These are phyloP conservation scores for Malthinus flaveolus DNA, from an alignment of 2,888 invertebrate genomes.

Conservation along the genomic window DNA sequence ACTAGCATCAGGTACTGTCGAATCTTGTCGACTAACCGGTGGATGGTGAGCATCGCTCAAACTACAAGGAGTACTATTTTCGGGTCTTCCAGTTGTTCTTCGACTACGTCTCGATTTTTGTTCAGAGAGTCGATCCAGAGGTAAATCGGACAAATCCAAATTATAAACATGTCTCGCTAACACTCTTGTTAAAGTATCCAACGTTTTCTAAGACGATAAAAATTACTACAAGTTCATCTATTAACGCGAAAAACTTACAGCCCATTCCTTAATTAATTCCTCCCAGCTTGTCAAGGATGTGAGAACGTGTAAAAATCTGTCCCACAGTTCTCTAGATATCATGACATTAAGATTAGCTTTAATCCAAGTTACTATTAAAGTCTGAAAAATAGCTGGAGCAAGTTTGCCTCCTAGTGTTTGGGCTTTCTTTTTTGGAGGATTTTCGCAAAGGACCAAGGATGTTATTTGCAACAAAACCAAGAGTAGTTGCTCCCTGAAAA, in stretches of 20 bases:
- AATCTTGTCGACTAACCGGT: conserved; percentile 46
- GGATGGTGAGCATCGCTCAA: conserved; percentile 34
- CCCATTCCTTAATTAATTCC: conserved; percentile 94
- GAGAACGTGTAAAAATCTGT: conserved; percentile 85
- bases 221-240: too few species aligned
- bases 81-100: conserved; percentile 37
- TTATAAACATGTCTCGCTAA: conserved; percentile 94
- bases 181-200: conserved; percentile 94
- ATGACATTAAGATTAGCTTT: conserved; percentile 94
- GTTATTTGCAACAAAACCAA: conserved; percentile 89
- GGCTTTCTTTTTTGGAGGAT: conserved; percentile 74
- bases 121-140: conserved; percentile 76
- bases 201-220: conserved; percentile 74
- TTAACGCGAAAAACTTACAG: conserved; percentile 62
- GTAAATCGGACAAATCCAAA: conserved; percentile 86
- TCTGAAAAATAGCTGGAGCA: conserved; percentile 87
- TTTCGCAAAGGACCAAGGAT: conserved; percentile 81
- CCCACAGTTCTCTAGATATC: conserved; percentile 89
- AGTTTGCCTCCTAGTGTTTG: conserved; percentile 78
- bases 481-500: conserved; percentile 79
- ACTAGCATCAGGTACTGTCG: conserved; percentile 46
- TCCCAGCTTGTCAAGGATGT: conserved; percentile 91
- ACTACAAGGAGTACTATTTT: conserved; percentile 39
- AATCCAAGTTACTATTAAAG: conserved; percentile 96
- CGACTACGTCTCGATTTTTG: conserved; percentile 69